Percentiles rank a stretch among this genome's conserved stretches.
phyloP scores from a whole-genome alignment of 2,113 vertebrate genomes.

The Sylvietta virens region DNA sequence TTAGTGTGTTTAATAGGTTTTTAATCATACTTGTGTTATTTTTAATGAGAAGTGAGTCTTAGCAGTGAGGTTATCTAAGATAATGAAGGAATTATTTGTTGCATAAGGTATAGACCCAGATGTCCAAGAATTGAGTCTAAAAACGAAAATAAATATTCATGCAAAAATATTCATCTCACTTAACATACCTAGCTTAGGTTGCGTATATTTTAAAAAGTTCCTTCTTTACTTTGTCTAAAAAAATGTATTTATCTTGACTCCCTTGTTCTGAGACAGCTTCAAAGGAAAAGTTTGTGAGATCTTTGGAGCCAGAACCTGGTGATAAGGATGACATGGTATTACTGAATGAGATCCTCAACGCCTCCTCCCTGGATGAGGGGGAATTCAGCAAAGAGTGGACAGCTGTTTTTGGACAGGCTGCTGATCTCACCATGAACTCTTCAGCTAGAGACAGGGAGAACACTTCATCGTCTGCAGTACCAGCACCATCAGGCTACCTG shows the following conservation, averaged over 20 bases:
- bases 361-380: slow-evolving; percentile 80
- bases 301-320: slow-evolving; percentile 63
- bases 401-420: slow-evolving; percentile 81
- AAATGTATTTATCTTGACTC: not conserved
- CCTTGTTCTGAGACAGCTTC: slow-evolving; percentile 55
- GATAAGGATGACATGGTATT: slow-evolving; percentile 84
- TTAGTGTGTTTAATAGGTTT: not conserved
- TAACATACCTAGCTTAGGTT: not conserved
- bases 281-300: slow-evolving; percentile 50
- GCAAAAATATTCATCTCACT: not conserved
- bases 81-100: not conserved
- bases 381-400: slow-evolving; percentile 89
- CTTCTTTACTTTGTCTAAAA: not conserved
- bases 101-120: not conserved
- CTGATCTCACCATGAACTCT: not conserved
- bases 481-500: slow-evolving; percentile 78
- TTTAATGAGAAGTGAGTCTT: not conserved
- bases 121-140: not conserved
- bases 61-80: not conserved
- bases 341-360: slow-evolving; percentile 86
- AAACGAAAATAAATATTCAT: not conserved
- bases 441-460: slow-evolving; percentile 64
- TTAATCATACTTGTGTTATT: not conserved
- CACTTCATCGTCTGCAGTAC: not conserved
- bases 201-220: not conserved